These are phyloP conservation scores for Haliclona indistincta DNA, from an alignment of 37 sponge, comb jelly and placozoan species.

Conservation along the genomic window DNA sequence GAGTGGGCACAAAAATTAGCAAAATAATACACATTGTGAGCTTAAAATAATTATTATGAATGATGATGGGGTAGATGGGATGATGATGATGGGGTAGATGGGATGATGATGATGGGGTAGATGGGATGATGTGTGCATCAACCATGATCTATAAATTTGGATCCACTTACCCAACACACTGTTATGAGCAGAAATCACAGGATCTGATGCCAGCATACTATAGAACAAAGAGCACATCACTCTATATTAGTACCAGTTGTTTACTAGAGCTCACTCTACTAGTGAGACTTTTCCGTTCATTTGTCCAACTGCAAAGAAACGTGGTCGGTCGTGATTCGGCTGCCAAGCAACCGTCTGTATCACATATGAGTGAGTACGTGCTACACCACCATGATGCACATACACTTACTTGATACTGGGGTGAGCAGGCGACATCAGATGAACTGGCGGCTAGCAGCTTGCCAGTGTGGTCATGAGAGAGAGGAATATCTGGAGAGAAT, in stretches of 20 bases:
- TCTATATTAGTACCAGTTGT: too few relatives aligned
- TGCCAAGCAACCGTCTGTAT: slow-evolving; percentile 60
- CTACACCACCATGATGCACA: neutral
- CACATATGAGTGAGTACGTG: neutral
- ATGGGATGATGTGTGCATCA: slow-evolving; percentile 4
- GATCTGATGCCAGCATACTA: neutral
- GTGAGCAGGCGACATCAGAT: slow-evolving; percentile 51
- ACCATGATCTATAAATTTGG: slow-evolving; percentile 11
- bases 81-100: too few relatives aligned
- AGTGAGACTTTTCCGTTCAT: slow-evolving; percentile 57
- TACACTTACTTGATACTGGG: slow-evolving; percentile 35
- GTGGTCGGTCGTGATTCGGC: slow-evolving; percentile 5
- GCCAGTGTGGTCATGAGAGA: slow-evolving; percentile 17
- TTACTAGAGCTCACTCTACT: slow-evolving; percentile 1
- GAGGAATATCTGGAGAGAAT: neutral
- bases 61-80: too few relatives aligned
- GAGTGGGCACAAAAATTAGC: neutral
- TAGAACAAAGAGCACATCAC: too few relatives aligned
- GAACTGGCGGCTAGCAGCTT: slow-evolving; percentile 17
- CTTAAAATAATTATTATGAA: too few relatives aligned
- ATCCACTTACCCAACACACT: slow-evolving; percentile 10
- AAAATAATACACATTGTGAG: neutral
- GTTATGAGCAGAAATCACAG: neutral
- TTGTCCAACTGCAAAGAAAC: slow-evolving; percentile 63
- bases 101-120: slow-evolving; percentile 4